Evolutionary conservation across 2,797 vertebrate species (phyloP), one percentile per base, ranked within the genome.

Genomic region (Apodemus agrarius): DNA sequence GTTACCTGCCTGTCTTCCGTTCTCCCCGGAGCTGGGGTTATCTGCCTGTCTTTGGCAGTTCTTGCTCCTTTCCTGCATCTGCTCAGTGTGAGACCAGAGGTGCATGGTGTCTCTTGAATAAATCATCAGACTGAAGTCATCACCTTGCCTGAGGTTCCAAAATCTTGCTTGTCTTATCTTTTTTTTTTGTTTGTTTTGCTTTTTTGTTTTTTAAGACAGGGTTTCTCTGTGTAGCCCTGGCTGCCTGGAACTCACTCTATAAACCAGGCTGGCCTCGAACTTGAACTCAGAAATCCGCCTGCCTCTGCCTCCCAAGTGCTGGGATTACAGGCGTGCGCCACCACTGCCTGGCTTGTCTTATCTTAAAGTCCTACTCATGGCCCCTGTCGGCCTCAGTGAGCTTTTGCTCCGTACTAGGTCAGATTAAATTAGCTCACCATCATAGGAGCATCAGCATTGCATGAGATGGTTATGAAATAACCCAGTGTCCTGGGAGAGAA

Each of bases 381-480:
- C 11, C 52, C 7, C 19, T 34, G 1, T 69, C 52, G 81, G n/a
- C 84, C 9, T 85, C 72, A 4, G 12, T 16, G 11, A 78, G 19
- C 11, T 94, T 91, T 89, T 91, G 43, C 78, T 80, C 89, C 59
- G n/a, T 34, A 54, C 52, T 49, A 40, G 63, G n/a, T 69, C 10
- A 6, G 11, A 57, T 63, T 57, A 69, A 88, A 37, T 86, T 67
- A 90, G 83, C 54, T 89, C 72, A 46, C 14, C 19, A 24, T 26
- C 85, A 54, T n/a, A 43, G 22, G 40, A 67, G 43, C n/a, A 43
- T 75, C 54, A 69, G 17, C 14, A 65, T 11, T 46, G 0, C 54
- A 14, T 61, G 92, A 89, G 40, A 52, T 40, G 63, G 17, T 87
- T 96, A 54, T 82, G 72, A 94, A 95, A 85, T 91, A 72, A 6